Percentiles rank a stretch among this genome's conserved stretches.
Conservation (phyloP, 2,797 vertebrate species). For the Mus spretus region DNA sequence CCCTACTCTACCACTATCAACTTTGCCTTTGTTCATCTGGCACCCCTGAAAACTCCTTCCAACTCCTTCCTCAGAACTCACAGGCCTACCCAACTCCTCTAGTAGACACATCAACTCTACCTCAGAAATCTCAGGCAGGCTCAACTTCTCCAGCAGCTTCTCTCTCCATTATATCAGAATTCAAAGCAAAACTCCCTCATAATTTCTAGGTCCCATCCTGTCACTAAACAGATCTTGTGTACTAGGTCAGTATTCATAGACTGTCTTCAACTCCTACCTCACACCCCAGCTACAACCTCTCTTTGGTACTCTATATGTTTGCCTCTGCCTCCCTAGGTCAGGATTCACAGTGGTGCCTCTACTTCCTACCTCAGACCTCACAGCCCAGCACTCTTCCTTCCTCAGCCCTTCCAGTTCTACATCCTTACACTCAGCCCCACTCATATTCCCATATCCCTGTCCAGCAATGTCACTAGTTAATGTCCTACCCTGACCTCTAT, state of each 20-base stretch:
- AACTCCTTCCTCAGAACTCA: not conserved
- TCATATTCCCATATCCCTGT: not conserved
- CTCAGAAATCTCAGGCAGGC: not conserved
- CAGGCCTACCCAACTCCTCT: not conserved
- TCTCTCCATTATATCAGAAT: not conserved
- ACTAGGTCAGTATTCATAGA: not conserved
- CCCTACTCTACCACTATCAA: not conserved
- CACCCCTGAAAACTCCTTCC: not conserved
- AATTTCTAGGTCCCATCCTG: not conserved
- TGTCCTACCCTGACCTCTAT: not conserved
- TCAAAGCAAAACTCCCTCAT: not conserved
- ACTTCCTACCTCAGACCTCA: not conserved
- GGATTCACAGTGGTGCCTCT: not conserved
- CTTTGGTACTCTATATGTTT: not conserved
- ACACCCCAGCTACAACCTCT: not conserved
- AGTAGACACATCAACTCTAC: not conserved
- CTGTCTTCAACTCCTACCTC: not conserved
- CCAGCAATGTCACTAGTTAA: not conserved
- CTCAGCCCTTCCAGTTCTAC: not conserved
- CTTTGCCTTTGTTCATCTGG: not conserved
- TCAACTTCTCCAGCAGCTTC: not conserved
- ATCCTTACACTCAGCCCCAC: not conserved
- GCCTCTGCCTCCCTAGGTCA: not conserved
- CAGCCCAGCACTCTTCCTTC: not conserved
- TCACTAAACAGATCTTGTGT: not conserved